Percentiles rank a stretch among this genome's conserved stretches.
These are phyloP conservation scores for Arctia plantaginis DNA, from an alignment of 2,888 invertebrate species.

Conservation along the genomic window DNA sequence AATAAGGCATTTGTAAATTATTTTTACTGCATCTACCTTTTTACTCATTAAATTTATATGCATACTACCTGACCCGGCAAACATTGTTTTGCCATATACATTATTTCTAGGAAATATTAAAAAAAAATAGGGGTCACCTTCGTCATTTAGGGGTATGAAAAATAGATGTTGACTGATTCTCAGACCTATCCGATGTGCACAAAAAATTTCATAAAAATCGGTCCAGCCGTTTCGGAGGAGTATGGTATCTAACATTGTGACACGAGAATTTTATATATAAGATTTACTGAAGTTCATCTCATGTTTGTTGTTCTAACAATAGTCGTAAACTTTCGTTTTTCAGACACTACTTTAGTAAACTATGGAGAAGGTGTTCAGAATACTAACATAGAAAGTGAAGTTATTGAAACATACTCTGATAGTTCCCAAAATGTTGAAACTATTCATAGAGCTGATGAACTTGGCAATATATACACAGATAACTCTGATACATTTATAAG, in stretches of 20 bases:
- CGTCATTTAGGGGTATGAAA: too few relatives aligned
- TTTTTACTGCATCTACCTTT: not conserved
- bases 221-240: too few relatives aligned
- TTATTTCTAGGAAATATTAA: too few relatives aligned
- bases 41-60: not conserved
- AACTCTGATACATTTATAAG: conserved; percentile 69
- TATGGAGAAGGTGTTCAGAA: conserved; percentile 72
- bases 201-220: too few relatives aligned
- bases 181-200: too few relatives aligned
- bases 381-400: conserved; percentile 66
- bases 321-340: conserved; percentile 8
- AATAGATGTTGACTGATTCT: too few relatives aligned
- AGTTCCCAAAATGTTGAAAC: conserved; percentile 74
- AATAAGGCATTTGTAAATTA: not conserved
- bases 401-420: conserved; percentile 74
- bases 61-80: too few relatives aligned
- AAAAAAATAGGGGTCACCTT: too few relatives aligned
- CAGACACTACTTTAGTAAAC: conserved; percentile 81
- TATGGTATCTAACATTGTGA: too few relatives aligned
- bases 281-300: not conserved
- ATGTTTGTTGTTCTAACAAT: not conserved
- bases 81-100: too few relatives aligned
- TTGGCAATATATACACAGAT: conserved; percentile 80
- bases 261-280: too few relatives aligned
- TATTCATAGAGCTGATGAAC: conserved; percentile 74